A percentile compares a stretch with the other conserved stretches of the same genome.
phyloP scores from a whole-genome alignment of 2,113 vertebrate genomes.

The Chaetodon auriga region DNA sequence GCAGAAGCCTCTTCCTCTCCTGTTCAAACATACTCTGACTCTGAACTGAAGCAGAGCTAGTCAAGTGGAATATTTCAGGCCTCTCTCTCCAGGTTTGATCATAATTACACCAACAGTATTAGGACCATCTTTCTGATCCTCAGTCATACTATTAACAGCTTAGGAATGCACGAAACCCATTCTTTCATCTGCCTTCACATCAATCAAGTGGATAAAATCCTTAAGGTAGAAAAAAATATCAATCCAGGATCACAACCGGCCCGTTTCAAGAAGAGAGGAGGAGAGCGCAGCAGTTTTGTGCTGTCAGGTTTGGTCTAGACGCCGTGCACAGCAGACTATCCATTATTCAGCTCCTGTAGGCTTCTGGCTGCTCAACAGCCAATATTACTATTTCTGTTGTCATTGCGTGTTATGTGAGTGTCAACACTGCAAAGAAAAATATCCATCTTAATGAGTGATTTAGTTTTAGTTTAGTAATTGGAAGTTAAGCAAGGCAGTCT shows the following conservation, averaged over 20 bases:
- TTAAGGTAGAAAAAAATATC: not conserved
- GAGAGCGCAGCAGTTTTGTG: constrained; percentile 1
- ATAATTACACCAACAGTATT: constrained; percentile 23
- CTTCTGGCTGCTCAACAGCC: constrained; percentile 42
- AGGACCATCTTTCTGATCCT: not conserved
- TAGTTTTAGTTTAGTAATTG: not conserved
- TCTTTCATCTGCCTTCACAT: constrained; percentile 41
- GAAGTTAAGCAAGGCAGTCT: no score
- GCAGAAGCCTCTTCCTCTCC: constrained; percentile 2
- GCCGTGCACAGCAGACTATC: constrained; percentile 50
- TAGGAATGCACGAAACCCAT: constrained; percentile 3
- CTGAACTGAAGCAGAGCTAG: not conserved
- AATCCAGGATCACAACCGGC: not conserved
- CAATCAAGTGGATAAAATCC: constrained; percentile 35
- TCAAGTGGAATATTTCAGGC: constrained; percentile 5
- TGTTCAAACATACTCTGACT: not conserved
- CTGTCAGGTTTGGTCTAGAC: constrained; percentile 53
- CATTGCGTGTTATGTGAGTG: constrained; percentile 8
- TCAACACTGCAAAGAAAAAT: constrained; percentile 18
- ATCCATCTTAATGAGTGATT: constrained; percentile 2
- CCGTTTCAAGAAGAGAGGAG: constrained; percentile 8
- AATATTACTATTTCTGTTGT: constrained; percentile 48
- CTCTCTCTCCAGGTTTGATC: not conserved
- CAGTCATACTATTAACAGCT: constrained; percentile 17
- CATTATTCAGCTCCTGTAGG: constrained; percentile 72